Evolutionary conservation across 2,797 vertebrate species (phyloP).

Genomic region (Molossus molossus): DNA sequence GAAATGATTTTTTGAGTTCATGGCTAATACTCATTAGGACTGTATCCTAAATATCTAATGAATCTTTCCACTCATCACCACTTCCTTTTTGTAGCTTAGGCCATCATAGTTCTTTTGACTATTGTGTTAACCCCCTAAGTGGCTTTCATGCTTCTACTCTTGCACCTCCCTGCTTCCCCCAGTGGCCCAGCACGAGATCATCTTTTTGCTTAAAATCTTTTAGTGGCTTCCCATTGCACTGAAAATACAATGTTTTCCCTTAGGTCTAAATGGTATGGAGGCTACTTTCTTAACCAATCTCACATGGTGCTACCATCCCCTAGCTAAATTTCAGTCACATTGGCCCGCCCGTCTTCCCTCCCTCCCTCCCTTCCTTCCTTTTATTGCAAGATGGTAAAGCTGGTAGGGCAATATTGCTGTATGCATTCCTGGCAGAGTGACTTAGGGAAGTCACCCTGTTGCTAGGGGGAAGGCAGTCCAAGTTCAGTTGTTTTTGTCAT

Average conservation of each 20-base stretch:
- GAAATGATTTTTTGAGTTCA: background rate
- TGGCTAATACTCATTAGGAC: background rate
- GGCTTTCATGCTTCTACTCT: background rate
- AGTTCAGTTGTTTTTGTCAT: background rate
- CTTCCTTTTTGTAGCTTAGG: constrained; percentile 29
- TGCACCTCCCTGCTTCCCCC: background rate
- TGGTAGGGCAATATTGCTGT: background rate
- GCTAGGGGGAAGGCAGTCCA: background rate
- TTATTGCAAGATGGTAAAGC: background rate
- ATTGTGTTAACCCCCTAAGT: background rate
- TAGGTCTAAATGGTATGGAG: background rate
- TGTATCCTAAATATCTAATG: background rate
- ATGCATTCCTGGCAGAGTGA: fast-evolving
- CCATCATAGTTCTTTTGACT: background rate
- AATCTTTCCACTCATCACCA: background rate
- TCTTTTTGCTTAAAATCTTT: background rate
- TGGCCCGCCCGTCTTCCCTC: background rate
- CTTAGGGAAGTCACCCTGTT: background rate
- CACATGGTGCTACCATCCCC: background rate
- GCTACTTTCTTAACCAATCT: background rate
- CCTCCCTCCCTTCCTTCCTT: background rate
- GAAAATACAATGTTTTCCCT: background rate
- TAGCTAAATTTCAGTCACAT: background rate
- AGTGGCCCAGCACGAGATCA: background rate
- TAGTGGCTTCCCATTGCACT: background rate